phyloP scores from a whole-genome alignment of 2,113 vertebrate species.

The Trachemys scripta region DNA sequence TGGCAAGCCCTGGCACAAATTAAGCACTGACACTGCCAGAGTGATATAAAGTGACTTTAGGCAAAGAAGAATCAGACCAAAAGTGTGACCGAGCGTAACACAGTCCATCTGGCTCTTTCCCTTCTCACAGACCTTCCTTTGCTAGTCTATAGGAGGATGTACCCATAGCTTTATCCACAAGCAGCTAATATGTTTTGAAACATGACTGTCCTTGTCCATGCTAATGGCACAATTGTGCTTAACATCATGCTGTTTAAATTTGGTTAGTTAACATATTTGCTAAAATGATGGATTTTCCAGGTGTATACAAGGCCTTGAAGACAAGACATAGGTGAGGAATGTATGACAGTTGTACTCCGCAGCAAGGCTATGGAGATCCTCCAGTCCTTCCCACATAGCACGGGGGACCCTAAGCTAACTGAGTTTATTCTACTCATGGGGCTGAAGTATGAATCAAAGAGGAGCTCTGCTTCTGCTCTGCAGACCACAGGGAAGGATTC shows the following conservation, averaged over 20 bases:
- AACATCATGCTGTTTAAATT: neutral
- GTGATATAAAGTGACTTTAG: neutral
- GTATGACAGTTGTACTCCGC: neutral
- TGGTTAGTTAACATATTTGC: neutral
- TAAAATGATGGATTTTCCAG: neutral
- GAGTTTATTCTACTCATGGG: neutral
- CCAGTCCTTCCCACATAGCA: neutral
- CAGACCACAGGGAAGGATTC: neutral
- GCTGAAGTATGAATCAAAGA: neutral
- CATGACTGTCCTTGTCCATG: neutral
- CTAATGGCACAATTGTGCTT: neutral
- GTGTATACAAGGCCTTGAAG: neutral
- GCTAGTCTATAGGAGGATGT: neutral
- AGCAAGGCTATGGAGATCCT: accelerated
- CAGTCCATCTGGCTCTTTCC: neutral
- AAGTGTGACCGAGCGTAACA: neutral
- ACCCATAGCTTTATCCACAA: neutral
- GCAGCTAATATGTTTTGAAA: neutral
- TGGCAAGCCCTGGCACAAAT: too few relatives aligned
- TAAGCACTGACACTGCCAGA: neutral
- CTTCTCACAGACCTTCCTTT: neutral
- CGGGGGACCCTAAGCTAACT: neutral
- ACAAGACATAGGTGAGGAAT: neutral
- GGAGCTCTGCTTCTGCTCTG: neutral
- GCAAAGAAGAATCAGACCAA: neutral